Evolutionary conservation across 2,797 vertebrate species (phyloP).

Genomic region (Buphagus erythrorhynchus): DNA sequence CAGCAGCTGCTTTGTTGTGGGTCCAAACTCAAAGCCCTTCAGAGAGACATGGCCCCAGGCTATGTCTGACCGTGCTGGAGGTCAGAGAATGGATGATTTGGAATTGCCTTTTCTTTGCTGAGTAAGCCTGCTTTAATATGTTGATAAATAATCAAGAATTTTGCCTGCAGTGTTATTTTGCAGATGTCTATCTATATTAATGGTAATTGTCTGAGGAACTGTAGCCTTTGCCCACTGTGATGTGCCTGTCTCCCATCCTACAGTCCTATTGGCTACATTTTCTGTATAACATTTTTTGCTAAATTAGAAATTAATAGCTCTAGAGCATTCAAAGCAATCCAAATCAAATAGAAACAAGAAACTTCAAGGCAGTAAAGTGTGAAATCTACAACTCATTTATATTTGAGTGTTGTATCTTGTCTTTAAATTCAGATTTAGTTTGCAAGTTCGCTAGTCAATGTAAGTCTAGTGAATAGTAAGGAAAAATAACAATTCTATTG

Average conservation of each 20-base stretch:
- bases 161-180: conserved; percentile 11
- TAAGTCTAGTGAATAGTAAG: background rate
- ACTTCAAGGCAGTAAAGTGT: background rate
- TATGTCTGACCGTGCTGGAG: background rate
- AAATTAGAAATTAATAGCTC: background rate
- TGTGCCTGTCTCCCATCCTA: background rate
- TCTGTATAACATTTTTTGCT: background rate
- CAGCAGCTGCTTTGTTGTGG: background rate
- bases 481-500: background rate
- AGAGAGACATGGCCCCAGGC: background rate
- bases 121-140: background rate
- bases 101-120: conserved; percentile 15
- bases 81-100: background rate
- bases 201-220: background rate
- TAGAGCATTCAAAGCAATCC: background rate
- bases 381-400: background rate
- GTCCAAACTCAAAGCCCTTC: background rate
- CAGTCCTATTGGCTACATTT: background rate
- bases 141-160: conserved; percentile 11
- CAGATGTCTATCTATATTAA: background rate
- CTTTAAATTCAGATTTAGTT: background rate
- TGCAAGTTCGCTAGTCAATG: background rate
- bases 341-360: background rate
- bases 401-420: background rate
- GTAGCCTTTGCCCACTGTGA: background rate